Conservation (phyloP, 2,888 invertebrate genomes). For the Meganola albula region DNA sequence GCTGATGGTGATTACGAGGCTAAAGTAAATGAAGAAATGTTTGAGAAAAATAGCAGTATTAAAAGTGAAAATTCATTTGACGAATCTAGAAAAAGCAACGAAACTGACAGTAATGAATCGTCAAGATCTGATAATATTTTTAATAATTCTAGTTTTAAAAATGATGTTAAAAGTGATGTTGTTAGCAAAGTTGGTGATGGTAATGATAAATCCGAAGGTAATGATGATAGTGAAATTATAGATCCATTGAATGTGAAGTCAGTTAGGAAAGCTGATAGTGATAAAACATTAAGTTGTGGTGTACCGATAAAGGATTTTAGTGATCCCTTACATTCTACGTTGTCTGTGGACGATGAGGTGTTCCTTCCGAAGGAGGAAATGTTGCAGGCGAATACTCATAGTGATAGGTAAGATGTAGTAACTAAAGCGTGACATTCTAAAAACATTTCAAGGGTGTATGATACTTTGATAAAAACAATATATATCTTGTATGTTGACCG, state of each 20-base stretch:
- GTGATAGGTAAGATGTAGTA: conserved; percentile 47
- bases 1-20: conserved; percentile 11
- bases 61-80: conserved; percentile 14
- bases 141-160: conserved; percentile 16
- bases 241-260: conserved; percentile 44
- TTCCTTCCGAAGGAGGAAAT: conserved; percentile 63
- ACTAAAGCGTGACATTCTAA: no score
- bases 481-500: no score
- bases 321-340: conserved; percentile 85
- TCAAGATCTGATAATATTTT: conserved; percentile 29
- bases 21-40: conserved; percentile 1
- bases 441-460: no score
- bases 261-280: conserved; percentile 53
- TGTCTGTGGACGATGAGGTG: conserved; percentile 64
- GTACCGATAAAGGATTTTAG: conserved; percentile 85
- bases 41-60: conserved; percentile 5
- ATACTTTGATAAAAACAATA: no score
- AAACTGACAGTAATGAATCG: conserved; percentile 29
- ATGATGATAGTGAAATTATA: conserved; percentile 21
- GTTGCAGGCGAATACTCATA: conserved; percentile 57
- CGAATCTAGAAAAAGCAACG: conserved; percentile 22
- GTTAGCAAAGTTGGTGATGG: conserved; percentile 10
- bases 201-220: conserved; percentile 18
- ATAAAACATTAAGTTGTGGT: conserved; percentile 62
- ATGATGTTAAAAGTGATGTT: conserved; percentile 7